Base-by-base conservation (phyloP, 2,888 invertebrate species). In the Andrena haemorrhoa region DNA sequence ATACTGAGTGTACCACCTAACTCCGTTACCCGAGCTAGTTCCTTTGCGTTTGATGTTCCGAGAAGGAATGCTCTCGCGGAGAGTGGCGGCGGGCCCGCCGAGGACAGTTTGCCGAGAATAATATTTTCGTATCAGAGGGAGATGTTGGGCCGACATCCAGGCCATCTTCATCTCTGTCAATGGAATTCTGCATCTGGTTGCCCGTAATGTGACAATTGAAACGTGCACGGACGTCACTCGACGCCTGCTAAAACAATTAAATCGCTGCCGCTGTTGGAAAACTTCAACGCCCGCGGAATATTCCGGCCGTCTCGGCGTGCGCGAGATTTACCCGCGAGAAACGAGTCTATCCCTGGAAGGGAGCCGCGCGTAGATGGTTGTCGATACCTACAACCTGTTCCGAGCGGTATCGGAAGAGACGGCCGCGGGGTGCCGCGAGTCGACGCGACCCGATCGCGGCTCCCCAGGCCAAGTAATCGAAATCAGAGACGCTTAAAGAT, bases 1-100 rank as follows among this genome's bases (percentile, higher is more conserved):
- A 79, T 75, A 80, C 79, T 71, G 63, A 80, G 83, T 86, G 77
- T 69, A 74, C 83, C 70, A 60, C 75, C 74, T 77, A 73, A 77
- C 79, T 79, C 79, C 53, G 71, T 71, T 71, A 78, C 41, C 26
- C 41, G 31, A 29, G 53, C 41, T 60, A 51, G 77, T 70, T 51
- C 79, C 64, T 70, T 70, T 29, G 51, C 70, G 31, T 78, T 78
- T 78, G 70, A 56, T 63, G 47, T 66, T 60, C 60, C 58, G 26
- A 2, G 8, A 20, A 29, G 35, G 35, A 12, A 41, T 5, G 26
- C 41, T 6, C 8, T 10, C 26, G 41, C 26, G 61, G 61, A n/a
- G 20, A 10, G n/a, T n/a, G n/a, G 61, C 33, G 20, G 20, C 20
- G 33, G 8, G 23, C 56, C 23, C 4, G 56, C 26, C 56, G 56